A percentile compares a stretch with the other conserved stretches of the same genome.
These are phyloP conservation scores for Mormyrus iriodes DNA, from an alignment of 2,113 vertebrate species.

Conservation along the genomic window DNA sequence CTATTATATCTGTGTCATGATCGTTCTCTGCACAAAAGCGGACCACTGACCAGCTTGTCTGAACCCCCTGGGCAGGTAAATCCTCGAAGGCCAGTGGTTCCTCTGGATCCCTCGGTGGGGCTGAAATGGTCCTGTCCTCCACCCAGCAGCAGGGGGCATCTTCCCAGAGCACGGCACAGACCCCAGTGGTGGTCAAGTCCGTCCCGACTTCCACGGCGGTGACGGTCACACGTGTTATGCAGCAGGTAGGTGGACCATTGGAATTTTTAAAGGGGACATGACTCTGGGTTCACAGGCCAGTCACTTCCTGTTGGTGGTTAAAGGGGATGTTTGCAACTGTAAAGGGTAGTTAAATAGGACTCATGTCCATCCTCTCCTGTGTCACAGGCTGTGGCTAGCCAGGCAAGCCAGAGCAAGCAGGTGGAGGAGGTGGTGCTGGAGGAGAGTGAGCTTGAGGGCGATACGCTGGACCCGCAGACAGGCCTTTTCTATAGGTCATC, in stretches of 20 bases:
- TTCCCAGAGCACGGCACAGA: slow-evolving; percentile 68
- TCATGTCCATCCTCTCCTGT: slow-evolving; percentile 11
- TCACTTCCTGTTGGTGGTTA: neutral
- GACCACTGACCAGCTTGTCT: neutral
- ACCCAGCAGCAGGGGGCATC: slow-evolving; percentile 67
- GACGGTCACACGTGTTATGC: slow-evolving; percentile 70
- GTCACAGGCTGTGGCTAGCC: slow-evolving; percentile 68
- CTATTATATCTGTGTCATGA: neutral
- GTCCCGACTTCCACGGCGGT: slow-evolving; percentile 61
- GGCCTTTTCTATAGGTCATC: slow-evolving; percentile 90
- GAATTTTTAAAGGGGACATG: neutral
- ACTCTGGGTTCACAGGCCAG: neutral
- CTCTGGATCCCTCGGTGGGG: slow-evolving; percentile 44
- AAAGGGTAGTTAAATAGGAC: neutral
- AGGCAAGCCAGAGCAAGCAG: slow-evolving; percentile 66
- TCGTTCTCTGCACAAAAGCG: neutral
- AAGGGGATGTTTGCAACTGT: neutral
- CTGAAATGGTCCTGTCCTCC: slow-evolving; percentile 63
- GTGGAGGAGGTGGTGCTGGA: slow-evolving; percentile 72
- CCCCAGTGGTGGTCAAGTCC: slow-evolving; percentile 72
- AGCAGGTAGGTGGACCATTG: slow-evolving; percentile 60
- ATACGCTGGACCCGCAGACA: slow-evolving; percentile 95
- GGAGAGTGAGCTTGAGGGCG: slow-evolving; percentile 86
- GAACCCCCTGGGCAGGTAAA: slow-evolving; percentile 48
- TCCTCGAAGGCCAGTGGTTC: slow-evolving; percentile 35